These are phyloP conservation scores for Garra rufa DNA, from an alignment of 2,113 vertebrate genomes.

Conservation along the genomic window DNA sequence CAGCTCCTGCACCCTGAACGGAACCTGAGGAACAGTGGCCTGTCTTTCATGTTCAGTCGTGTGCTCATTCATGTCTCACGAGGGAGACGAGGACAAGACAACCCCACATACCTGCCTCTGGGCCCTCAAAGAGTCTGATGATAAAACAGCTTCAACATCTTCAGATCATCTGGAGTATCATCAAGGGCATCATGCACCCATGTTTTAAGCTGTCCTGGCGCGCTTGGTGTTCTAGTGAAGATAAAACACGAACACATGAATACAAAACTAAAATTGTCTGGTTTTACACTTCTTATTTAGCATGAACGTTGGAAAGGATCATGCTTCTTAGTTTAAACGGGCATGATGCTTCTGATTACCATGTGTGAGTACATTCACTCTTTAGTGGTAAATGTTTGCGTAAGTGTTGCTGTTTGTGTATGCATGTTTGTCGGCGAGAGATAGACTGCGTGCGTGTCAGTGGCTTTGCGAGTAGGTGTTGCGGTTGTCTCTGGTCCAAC, in stretches of 20 bases:
- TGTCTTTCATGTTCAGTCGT: conserved; percentile 44
- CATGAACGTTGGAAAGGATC: not conserved
- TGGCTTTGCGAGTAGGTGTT: conserved; percentile 17
- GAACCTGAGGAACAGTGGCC: conserved; percentile 42
- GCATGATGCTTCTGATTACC: not conserved
- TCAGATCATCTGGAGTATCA: not conserved
- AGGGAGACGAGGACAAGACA: not conserved
- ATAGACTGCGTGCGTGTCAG: not conserved
- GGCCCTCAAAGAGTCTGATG: not conserved
- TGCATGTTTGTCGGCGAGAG: conserved; percentile 4
- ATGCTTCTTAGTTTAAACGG: not conserved
- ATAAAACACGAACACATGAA: not conserved
- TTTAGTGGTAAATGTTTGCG: not conserved
- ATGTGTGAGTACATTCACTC: conserved; percentile 11
- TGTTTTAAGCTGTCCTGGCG: not conserved
- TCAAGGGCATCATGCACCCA: not conserved
- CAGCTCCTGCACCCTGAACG: conserved; percentile 44
- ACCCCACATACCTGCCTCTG: not conserved
- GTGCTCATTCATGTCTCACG: not conserved
- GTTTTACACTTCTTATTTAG: not conserved
- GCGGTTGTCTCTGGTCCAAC: conserved; percentile 24
- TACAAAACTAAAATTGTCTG: not conserved
- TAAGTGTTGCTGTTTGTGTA: conserved; percentile 9
- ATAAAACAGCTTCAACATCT: conserved; percentile 7
- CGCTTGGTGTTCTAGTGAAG: not conserved